A percentile compares a stretch with the other conserved stretches of the same genome.
These are phyloP conservation scores for Trochalopteron elliotii DNA, from an alignment of 2,113 vertebrate genomes.

Conservation along the genomic window DNA sequence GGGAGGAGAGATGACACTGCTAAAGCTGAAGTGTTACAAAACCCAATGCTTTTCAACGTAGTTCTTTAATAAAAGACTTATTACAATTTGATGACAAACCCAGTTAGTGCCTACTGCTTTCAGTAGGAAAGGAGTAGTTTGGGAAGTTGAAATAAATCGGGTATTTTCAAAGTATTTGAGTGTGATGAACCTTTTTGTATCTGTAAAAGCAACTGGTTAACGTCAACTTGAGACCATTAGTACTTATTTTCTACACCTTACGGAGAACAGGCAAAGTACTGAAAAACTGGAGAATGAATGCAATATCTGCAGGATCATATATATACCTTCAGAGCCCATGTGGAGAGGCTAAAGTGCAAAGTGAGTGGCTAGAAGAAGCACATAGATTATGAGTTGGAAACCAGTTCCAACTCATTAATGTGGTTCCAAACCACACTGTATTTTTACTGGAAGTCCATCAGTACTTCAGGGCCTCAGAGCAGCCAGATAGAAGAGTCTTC, in stretches of 20 bases:
- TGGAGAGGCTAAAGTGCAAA: neutral
- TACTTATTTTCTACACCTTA: neutral
- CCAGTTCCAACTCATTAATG: no score
- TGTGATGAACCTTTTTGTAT: neutral
- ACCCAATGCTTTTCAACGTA: accelerated
- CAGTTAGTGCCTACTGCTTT: neutral
- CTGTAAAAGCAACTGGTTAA: neutral
- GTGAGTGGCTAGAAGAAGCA: neutral
- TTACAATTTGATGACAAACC: neutral
- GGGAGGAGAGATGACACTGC: neutral
- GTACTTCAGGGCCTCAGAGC: neutral
- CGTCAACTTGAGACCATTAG: neutral
- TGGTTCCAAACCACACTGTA: no score
- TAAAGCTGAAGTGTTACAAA: neutral
- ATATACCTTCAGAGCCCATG: neutral
- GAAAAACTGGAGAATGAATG: neutral
- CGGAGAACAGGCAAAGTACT: neutral
- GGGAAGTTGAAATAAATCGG: neutral
- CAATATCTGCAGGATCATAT: neutral
- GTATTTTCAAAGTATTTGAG: neutral
- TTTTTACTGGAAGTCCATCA: neutral
- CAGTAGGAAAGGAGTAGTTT: neutral
- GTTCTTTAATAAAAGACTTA: neutral
- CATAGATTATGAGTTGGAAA: neutral
- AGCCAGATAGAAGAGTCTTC: neutral